Conservation (phyloP, 1,140 invertebrate species). For the Drosophila cardini region DNA sequence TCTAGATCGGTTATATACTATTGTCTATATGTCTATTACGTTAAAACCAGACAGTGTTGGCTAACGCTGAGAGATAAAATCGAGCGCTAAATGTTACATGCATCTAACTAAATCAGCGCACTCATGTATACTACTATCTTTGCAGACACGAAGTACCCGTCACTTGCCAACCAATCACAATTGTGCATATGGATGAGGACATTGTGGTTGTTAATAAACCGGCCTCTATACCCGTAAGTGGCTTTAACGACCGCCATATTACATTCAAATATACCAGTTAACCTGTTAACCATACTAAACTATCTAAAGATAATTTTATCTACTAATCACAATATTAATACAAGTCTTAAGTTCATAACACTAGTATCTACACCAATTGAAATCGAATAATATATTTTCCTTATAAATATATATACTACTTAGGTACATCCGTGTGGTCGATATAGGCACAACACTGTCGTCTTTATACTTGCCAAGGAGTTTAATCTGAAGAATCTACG, state of each 20-base stretch:
- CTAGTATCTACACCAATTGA: too few relatives aligned
- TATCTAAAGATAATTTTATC: background rate
- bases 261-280: conserved; percentile 31
- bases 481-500: conserved; percentile 96
- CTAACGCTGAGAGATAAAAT: background rate
- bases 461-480: conserved; percentile 98
- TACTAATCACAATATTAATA: background rate
- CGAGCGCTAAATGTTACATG: conserved; percentile 30
- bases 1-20: too few relatives aligned
- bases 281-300: conserved; percentile 1
- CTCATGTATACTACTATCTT: conserved; percentile 79
- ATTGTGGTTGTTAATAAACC: conserved; percentile 99
- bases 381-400: background rate
- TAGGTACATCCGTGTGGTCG: conserved; percentile 98
- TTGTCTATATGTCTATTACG: too few relatives aligned
- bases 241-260: conserved; percentile 90
- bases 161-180: conserved; percentile 95
- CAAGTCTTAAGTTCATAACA: background rate
- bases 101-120: conserved; percentile 32
- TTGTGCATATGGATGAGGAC: conserved; percentile 98
- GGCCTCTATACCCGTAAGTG: conserved; percentile 98
- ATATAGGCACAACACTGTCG: conserved; percentile 97
- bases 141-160: conserved; percentile 99
- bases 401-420: background rate
- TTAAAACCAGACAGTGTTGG: background rate